Evolutionary conservation across 2,113 vertebrate genomes (phyloP).

Genomic region (Cranoglanis bouderius): DNA sequence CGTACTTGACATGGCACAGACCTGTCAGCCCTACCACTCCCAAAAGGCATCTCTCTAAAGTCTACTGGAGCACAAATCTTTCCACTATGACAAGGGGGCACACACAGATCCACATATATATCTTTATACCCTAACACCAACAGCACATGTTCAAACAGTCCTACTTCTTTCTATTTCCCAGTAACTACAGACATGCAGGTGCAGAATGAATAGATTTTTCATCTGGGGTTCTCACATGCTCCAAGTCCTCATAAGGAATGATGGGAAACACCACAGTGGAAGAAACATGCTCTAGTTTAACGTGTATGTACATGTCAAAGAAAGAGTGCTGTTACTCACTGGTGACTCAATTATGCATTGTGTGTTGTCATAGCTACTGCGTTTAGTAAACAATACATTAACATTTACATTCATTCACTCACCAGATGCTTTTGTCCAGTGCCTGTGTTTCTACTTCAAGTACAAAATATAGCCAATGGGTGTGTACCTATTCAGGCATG

Average conservation of each 20-base stretch:
- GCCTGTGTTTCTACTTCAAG: background rate
- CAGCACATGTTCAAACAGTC: conserved; percentile 4
- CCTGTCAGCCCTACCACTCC: background rate
- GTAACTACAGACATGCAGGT: conserved; percentile 40
- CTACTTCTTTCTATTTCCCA: conserved; percentile 2
- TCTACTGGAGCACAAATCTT: background rate
- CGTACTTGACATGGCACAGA: background rate
- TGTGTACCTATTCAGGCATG: background rate
- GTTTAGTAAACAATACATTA: conserved; percentile 8
- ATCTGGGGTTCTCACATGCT: background rate
- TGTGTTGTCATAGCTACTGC: conserved; percentile 7
- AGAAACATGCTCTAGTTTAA: conserved; percentile 8
- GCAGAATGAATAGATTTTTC: conserved; percentile 45
- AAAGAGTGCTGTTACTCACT: conserved; percentile 30
- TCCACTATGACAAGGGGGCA: background rate
- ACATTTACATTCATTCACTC: background rate
- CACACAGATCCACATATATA: conserved; percentile 1
- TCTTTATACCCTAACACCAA: background rate
- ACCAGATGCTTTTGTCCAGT: background rate
- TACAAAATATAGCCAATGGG: background rate
- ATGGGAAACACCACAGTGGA: conserved; percentile 43
- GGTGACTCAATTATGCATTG: conserved; percentile 29
- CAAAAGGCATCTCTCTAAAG: background rate
- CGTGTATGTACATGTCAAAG: conserved; percentile 34
- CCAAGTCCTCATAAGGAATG: background rate